These are phyloP conservation scores for Druon quercuslanigerum DNA, from an alignment of 1,140 invertebrate genomes.

Conservation along the genomic window DNA sequence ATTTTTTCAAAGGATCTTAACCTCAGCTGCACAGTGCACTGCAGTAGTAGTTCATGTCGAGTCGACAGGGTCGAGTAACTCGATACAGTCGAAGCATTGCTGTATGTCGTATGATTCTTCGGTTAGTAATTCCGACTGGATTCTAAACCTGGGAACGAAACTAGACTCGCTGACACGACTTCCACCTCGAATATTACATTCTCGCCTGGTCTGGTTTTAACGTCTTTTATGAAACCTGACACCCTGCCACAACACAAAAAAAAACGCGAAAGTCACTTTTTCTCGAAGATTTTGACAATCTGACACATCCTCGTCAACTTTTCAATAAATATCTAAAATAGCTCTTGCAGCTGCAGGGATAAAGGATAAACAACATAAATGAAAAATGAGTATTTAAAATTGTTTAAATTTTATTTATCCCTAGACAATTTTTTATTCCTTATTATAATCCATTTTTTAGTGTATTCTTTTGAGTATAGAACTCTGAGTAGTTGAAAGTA, in stretches of 20 bases:
- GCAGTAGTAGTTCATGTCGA: conserved; percentile 52
- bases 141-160: conserved; percentile 31
- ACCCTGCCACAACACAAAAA: background rate
- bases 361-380: no score
- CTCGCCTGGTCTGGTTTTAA: background rate
- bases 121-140: conserved; percentile 13
- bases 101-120: conserved; percentile 2
- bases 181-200: conserved; percentile 26
- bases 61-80: conserved; percentile 48
- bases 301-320: background rate
- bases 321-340: no score
- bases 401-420: no score
- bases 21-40: conserved; percentile 36
- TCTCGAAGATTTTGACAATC: background rate
- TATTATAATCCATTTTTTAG: no score
- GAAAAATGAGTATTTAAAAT: no score
- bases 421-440: no score
- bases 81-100: conserved; percentile 42
- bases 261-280: background rate
- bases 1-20: conserved; percentile 30
- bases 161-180: conserved; percentile 27
- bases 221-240: conserved; percentile 3
- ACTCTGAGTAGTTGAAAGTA: no score
- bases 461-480: no score
- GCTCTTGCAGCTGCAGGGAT: no score